phyloP scores from a whole-genome alignment of 1,140 invertebrate species.

The Mylabris phalerata region DNA sequence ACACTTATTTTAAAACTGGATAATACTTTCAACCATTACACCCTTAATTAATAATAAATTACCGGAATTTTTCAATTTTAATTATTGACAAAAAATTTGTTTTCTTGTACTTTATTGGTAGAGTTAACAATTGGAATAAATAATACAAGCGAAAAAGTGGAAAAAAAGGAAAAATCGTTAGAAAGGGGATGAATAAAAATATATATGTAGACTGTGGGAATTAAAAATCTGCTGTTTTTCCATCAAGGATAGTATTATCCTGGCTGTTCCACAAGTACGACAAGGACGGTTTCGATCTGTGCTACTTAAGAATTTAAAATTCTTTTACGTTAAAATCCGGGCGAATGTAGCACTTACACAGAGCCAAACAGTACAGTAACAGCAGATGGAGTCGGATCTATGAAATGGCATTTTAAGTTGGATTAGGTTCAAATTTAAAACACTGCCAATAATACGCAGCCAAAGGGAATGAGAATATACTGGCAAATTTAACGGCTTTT shows the following conservation, averaged over 20 bases:
- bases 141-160: too few relatives aligned
- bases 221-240: conserved; percentile 45
- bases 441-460: conserved; percentile 40
- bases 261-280: conserved; percentile 13
- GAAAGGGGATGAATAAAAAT: conserved; percentile 27
- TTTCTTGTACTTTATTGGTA: not conserved
- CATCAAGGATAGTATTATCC: conserved; percentile 12
- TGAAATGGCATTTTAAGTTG: conserved; percentile 46
- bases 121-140: too few relatives aligned
- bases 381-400: conserved; percentile 38
- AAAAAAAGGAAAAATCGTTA: too few relatives aligned
- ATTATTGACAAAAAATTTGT: not conserved
- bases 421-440: conserved; percentile 43
- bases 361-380: conserved; percentile 1
- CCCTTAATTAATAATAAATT: conserved; percentile 2
- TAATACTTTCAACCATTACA: conserved; percentile 25
- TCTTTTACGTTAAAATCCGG: conserved; percentile 41
- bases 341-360: conserved; percentile 39
- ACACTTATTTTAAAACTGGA: conserved; percentile 40
- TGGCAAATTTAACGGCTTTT: conserved; percentile 31
- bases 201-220: conserved; percentile 44
- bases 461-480: conserved; percentile 32
- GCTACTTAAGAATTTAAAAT: conserved; percentile 46
- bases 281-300: conserved; percentile 16
- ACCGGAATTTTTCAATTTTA: not conserved